Base-by-base conservation (phyloP, 2,888 invertebrate species). In the Anorthoa munda region DNA sequence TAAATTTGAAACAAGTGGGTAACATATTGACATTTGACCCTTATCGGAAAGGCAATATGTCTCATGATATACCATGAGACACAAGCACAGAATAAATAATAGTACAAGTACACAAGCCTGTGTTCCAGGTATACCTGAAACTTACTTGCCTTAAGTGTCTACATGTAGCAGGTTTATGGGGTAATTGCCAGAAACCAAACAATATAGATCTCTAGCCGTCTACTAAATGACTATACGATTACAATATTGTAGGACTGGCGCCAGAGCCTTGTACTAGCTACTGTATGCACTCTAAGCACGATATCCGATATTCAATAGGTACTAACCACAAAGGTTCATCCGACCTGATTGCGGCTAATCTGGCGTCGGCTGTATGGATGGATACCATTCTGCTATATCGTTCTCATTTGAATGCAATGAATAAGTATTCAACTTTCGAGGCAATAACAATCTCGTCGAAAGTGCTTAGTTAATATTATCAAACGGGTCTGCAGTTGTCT, bases 301-400 rank as follows among this genome's bases (percentile, higher is more conserved):
- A 86, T 89, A 88, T 87, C 82, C 75, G 92, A 92, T 93, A 95
- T 90, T 86, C 84, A 88, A 93, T 90, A 39, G 39, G 39, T 39
- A 90, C 89, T 69, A 77, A 90, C 93, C 93, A 86, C 94, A 90
- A 90, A 91, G 90, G 90, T 90, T 90, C 83, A 90, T 86, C 86
- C 89, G 93, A 92, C 90, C 94, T 89, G 89, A 87, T 92, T 94
- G 95, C 79, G 94, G 93, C 89, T 90, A 84, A 85, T 81, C 81
- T 85, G 90, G 88, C 91, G 87, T 89, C 90, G 71, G 60, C 72
- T 61, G 39, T 64, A 60, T 39, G 39, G 39, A 39, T 39, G 39
- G 39, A 39, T 61, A 76, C n/a, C 51, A 63, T 53, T 65, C 67
- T 64, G 48, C 26, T 65, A 69, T 73, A 75, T 61, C 61, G 63